Percentiles rank a stretch among this genome's conserved stretches.
Conservation (phyloP, 2,797 vertebrate genomes). For the Echiichthys vipera region DNA sequence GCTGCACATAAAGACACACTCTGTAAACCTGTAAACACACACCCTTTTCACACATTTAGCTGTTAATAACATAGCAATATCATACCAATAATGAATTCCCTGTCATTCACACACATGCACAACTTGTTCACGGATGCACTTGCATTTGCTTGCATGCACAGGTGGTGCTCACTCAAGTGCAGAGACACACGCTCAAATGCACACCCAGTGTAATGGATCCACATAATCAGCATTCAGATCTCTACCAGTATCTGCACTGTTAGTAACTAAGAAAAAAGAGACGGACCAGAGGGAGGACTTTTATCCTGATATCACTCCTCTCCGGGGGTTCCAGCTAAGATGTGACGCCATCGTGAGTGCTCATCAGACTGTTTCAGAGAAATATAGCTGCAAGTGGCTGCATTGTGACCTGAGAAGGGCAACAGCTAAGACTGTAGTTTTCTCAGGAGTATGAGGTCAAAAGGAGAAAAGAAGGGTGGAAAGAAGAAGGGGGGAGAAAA, state of each 20-base stretch:
- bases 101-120: background rate
- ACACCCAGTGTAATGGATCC: conserved; percentile 20
- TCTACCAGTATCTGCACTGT: conserved; percentile 24
- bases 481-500: background rate
- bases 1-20: too few relatives aligned
- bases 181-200: background rate
- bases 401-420: background rate
- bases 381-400: background rate
- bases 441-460: background rate
- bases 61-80: too few relatives aligned
- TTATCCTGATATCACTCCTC: conserved; percentile 24
- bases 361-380: background rate
- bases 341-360: background rate
- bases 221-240: conserved; percentile 46
- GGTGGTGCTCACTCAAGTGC: too few relatives aligned
- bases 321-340: background rate
- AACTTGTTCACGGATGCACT: background rate
- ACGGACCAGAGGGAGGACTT: conserved; percentile 9
- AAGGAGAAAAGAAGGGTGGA: background rate
- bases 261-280: conserved; percentile 47
- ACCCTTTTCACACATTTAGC: too few relatives aligned
- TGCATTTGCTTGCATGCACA: background rate
- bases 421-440: background rate
- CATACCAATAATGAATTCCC: too few relatives aligned
- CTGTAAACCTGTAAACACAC: too few relatives aligned